phyloP scores from a whole-genome alignment of 2,113 vertebrate genomes.

The Cyanistes caeruleus region DNA sequence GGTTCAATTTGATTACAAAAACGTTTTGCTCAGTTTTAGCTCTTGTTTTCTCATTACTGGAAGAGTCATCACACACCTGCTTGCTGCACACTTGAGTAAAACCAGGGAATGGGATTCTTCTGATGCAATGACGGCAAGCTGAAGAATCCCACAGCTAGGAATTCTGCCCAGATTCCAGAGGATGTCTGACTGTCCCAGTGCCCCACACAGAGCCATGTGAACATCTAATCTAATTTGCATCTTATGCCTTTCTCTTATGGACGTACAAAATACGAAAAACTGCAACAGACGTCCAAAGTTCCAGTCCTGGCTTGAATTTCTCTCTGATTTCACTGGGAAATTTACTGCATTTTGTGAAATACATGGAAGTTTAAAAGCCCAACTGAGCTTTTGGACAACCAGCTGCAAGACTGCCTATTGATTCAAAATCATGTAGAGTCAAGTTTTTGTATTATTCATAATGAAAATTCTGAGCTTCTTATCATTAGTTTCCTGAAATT shows the following conservation, averaged over 20 bases:
- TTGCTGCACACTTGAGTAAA: not conserved
- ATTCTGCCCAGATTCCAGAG: not conserved
- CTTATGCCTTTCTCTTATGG: not conserved
- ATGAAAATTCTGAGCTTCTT: not conserved
- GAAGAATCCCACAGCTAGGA: not conserved
- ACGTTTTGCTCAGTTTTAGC: not conserved
- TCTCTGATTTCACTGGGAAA: not conserved
- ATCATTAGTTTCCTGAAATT: not conserved
- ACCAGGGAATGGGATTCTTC: not conserved
- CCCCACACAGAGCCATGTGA: not conserved
- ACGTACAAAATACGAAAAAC: not conserved
- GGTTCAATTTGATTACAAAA: not conserved
- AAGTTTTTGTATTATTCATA: not conserved
- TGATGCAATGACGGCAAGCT: not conserved
- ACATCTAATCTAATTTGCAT: not conserved
- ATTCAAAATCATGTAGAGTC: not conserved
- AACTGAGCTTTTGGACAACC: not conserved
- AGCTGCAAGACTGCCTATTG: not conserved
- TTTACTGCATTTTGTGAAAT: not conserved
- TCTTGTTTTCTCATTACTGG: not conserved
- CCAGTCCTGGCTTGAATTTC: not conserved
- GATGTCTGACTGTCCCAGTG: not conserved
- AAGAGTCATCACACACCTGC: not conserved
- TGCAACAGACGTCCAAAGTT: not conserved
- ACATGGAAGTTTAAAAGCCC: not conserved